Base-by-base conservation (phyloP, 2,113 vertebrate genomes). In the Dipodomys spectabilis region DNA sequence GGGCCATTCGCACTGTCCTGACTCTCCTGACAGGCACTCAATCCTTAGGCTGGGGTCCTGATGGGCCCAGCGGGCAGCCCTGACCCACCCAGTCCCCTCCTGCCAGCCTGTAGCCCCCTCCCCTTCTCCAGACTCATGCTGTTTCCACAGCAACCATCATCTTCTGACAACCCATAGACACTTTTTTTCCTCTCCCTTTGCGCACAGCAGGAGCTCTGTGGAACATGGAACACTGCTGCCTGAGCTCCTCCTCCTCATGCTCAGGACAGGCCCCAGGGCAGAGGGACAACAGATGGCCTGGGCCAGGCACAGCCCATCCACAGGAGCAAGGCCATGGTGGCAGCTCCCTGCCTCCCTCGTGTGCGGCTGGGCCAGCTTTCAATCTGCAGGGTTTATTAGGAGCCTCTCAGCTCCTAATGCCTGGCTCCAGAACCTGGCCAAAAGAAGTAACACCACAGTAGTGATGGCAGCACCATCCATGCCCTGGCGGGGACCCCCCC, bases 401-500 rank as follows among this genome's bases (percentile, higher is more conserved):
- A 64, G 15, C 13, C 19, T 71, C 16, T 25, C 7, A 4, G 5
- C 71, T 73, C 88, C 44, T 7, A 18, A 57, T 57, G 53, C 53
- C 15, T 57, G 53, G 10, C 27, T 30, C 32, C 62, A 39, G 68
- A 75, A 35, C 30, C 53, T 15, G 6, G 0, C 12, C 69, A 7
- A 64, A 12, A 57, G 39, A 69, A 44, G 65, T 0, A 6, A 77
- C 23, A 15, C 0, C 73, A 67, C 30, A 11, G 75, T n/a, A 11
- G 30, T 25, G 1, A 30, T 0, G 30, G n/a, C 30, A 4, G 2
- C 25, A 9, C 27, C 0, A 1, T 9, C 19, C 12, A 23, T 0
- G 0, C 32, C 2, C 53, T 28, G 20, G 16, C 45, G 60, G 80
- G 45, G 64, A 11, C 32, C 1, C 7, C 9, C 39, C 39, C 19